Evolutionary conservation across 64 coral and sea anemone genomes (phyloP), one percentile per base, ranked within the genome.

Genomic region (Actinia equina): DNA sequence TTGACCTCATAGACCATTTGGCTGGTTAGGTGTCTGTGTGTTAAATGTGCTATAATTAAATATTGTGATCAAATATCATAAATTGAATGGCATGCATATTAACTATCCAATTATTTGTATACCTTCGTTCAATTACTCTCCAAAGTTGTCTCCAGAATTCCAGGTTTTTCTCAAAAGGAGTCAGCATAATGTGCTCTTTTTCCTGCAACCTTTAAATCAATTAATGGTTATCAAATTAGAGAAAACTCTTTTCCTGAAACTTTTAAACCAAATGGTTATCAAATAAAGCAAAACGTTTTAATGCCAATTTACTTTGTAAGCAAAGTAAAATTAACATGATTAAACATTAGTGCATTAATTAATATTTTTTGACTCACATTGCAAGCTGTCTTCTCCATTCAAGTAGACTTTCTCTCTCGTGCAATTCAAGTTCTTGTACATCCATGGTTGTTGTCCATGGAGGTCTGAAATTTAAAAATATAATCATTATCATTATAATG

Each of bases 121-220:
- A 99, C 97, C 97, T 99, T 82, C 93, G 82, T 89, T 99, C 97
- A 65, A 99, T 95, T 20, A 95, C 97, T 88, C 97, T 88, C 97
- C 97, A 99, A 30, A 99, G 44, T 26, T 99, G 97, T 71, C 97
- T 99, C 97, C 97, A 99, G 67, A 99, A 99, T 82, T 93, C 93
- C 80, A 99, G 85, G 77, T 99, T 99, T 60, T 87, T 92, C 74
- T 99, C 97, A 93, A 99, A 99, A 51, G 97, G 97, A 52, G 97
- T 99, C 8, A 99, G 80, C 82, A 99, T 90, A n/a, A 99, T 90
- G 79, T 99, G 90, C 2, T 99, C 97, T 88, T 95, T 91, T n/a
- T 95, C 93, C 80, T 99, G 97, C 58, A 99, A 85, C 58, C 97
- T 99, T 69, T 46, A 56, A 88, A 13, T 23, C 83, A 41, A 63